A percentile compares a stretch with the other conserved stretches of the same genome.
Evolutionary conservation across 2,888 invertebrate species (phyloP).

Genomic region (Catocala sponsa): DNA sequence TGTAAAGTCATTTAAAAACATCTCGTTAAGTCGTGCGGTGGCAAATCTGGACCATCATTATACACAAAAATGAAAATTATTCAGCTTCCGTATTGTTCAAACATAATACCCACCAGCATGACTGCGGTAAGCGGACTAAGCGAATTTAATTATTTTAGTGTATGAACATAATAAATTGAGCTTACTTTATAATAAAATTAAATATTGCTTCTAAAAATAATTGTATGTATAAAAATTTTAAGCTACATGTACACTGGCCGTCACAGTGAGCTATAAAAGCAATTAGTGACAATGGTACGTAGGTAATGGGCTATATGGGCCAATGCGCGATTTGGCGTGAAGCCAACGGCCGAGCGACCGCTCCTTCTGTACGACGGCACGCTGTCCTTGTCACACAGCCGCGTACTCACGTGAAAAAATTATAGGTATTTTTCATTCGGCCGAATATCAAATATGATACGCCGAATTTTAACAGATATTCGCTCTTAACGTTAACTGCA

Average conservation of each 20-base stretch:
- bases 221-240: slow-evolving; percentile 47
- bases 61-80: slow-evolving; percentile 24
- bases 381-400: slow-evolving; percentile 37
- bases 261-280: slow-evolving; percentile 68
- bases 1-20: background rate
- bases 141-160: background rate
- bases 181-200: slow-evolving; percentile 15
- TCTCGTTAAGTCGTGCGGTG: slow-evolving; percentile 2
- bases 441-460: slow-evolving; percentile 52
- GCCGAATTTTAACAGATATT: slow-evolving; percentile 56
- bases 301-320: slow-evolving; percentile 70
- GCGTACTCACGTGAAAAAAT: slow-evolving; percentile 44
- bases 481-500: slow-evolving; percentile 24
- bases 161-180: slow-evolving; percentile 2
- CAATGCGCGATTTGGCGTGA: slow-evolving; percentile 63
- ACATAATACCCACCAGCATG: background rate
- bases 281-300: slow-evolving; percentile 76
- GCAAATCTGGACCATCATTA: slow-evolving; percentile 23
- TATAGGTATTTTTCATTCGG: slow-evolving; percentile 62
- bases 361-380: slow-evolving; percentile 22
- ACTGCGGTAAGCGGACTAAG: slow-evolving; percentile 9
- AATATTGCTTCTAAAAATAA: slow-evolving; percentile 31
- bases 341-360: slow-evolving; percentile 50
- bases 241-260: slow-evolving; percentile 55
- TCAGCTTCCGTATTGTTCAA: slow-evolving; percentile 22